Percentiles rank a stretch among this genome's conserved stretches.
Conservation (phyloP, 2,113 vertebrate species). For the Heloderma charlesbogerti region DNA sequence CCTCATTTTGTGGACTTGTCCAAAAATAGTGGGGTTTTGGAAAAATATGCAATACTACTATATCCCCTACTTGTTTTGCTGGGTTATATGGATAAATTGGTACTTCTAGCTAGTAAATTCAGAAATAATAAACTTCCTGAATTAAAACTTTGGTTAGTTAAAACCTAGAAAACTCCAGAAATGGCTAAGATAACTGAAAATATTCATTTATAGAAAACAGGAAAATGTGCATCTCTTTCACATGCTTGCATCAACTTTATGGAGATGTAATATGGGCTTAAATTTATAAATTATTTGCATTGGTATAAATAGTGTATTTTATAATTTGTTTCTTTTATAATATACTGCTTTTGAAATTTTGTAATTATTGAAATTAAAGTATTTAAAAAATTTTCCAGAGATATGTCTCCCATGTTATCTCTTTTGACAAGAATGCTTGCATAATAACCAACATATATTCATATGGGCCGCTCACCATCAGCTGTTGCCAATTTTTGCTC, state of each 20-base stretch:
- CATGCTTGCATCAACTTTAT: background rate
- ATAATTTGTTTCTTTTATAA: background rate
- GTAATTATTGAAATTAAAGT: background rate
- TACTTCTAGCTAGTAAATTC: background rate
- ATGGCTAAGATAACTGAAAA: no score
- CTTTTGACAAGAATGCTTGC: no score
- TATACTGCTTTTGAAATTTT: background rate
- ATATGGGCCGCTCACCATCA: slow-evolving; percentile 23
- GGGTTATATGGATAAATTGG: background rate
- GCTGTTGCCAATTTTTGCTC: slow-evolving; percentile 53
- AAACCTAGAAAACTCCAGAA: no score
- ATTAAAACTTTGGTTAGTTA: background rate
- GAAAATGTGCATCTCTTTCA: no score
- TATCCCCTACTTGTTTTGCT: background rate
- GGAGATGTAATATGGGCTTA: background rate
- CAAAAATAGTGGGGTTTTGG: background rate
- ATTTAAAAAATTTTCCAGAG: background rate
- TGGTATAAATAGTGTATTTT: background rate
- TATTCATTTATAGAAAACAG: no score
- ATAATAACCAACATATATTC: no score
- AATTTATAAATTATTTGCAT: background rate
- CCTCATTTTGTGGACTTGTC: background rate
- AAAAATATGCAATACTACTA: background rate
- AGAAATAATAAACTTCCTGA: background rate
- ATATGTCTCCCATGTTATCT: background rate